Base-by-base conservation (phyloP, 2,888 invertebrate genomes). In the Lepetodrilus schrolli region DNA sequence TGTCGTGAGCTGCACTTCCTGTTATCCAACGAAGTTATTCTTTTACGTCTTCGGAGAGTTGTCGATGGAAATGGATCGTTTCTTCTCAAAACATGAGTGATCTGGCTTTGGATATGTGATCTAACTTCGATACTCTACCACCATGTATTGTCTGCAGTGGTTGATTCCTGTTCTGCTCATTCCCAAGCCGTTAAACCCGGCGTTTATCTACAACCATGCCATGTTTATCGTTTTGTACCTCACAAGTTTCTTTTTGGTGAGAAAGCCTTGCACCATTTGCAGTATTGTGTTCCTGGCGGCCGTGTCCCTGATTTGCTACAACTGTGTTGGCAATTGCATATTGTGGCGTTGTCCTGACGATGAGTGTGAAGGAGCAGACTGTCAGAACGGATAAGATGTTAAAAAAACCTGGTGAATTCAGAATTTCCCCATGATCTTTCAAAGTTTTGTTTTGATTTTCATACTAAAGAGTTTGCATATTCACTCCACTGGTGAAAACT, bases 251-350 rank as follows among this genome's bases (percentile, higher is more conserved):
- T 98, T 99, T 91, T 92, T 99, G 86, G 98, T 98, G 90, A 93
- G 97, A 87, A 98, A 96, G 91, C 99, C 99, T 0, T 99, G 99
- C 91, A 97, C 97, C 66, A 96, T 98, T 80, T 99, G 99, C 92
- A 96, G 96, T 88, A 92, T 98, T 72, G 95, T 99, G 82, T 99
- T 99, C 92, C 92, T 98, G 70, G 95, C 95, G 47, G 96, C 98
- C 23, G 95, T 98, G 72, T 95, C 95, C 87, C 93, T 99, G 21
- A 95, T 98, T 80, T 99, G 99, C 92, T 98, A 98, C 92, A 96
- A 96, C 90, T 98, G 98, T 77, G 94, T 96, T 73, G 98, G 98
- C 23, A 96, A 96, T 91, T 99, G 98, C 91, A 93, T 98, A 79
- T 95, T 99, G 89, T 89, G 88, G 88, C 80, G 83, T 20, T 90